phyloP scores from a whole-genome alignment of 1,140 invertebrate genomes.

The Dinothrombium tinctorium region DNA sequence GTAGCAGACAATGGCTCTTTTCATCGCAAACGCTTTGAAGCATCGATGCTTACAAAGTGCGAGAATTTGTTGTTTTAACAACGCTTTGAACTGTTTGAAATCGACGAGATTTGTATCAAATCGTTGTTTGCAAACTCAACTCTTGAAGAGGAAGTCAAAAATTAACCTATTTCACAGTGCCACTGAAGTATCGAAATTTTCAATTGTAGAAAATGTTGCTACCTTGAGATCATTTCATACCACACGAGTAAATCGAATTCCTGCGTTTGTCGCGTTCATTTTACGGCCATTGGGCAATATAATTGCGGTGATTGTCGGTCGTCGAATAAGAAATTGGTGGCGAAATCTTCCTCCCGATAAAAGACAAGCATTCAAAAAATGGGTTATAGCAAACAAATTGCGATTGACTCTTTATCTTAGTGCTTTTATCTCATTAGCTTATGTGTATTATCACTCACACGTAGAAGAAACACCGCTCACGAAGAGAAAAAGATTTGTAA shows the following conservation, averaged over 20 bases:
- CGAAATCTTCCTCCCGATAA: constrained; percentile 19
- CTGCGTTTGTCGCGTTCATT: not conserved
- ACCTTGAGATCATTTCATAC: constrained; percentile 1
- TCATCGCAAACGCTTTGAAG: no score
- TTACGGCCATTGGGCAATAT: not conserved
- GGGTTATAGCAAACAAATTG: constrained; percentile 17
- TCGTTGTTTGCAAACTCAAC: no score
- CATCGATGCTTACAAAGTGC: no score
- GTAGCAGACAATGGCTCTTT: no score
- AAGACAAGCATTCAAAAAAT: constrained; percentile 16
- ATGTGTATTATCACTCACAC: constrained; percentile 25
- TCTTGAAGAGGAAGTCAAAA: no score
- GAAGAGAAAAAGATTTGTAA: constrained; percentile 27
- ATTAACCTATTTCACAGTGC: no score
- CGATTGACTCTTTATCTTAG: constrained; percentile 3
- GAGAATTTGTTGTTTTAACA: no score
- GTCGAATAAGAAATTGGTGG: constrained; percentile 27
- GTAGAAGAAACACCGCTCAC: constrained; percentile 28
- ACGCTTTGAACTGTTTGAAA: no score
- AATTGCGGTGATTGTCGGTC: not conserved
- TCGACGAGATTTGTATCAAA: no score
- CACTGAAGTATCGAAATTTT: no score
- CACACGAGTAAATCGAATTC: not conserved
- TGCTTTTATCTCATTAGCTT: constrained; percentile 3
- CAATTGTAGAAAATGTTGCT: no score